Evolutionary conservation across 2,797 vertebrate genomes (phyloP).

Genomic region (Mallotus villosus): DNA sequence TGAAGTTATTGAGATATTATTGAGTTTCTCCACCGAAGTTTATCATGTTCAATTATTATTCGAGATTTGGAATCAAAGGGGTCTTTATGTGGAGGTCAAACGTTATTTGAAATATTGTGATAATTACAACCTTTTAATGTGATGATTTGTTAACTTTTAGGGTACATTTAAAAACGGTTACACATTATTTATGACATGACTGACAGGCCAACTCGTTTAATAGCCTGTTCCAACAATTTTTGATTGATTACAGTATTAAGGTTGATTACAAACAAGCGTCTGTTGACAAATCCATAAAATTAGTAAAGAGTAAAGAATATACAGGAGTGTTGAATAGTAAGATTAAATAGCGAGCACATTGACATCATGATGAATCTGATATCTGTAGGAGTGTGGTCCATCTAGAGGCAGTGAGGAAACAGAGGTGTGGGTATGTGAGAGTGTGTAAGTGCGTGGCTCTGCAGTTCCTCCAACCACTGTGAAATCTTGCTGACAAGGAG

Average conservation of each 20-base stretch:
- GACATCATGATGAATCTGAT: too few relatives aligned
- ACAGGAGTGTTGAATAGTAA: too few relatives aligned
- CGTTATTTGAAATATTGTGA: neutral
- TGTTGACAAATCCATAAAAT: too few relatives aligned
- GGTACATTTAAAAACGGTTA: neutral
- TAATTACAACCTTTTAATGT: neutral
- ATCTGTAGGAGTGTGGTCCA: too few relatives aligned
- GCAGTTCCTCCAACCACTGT: constrained; percentile 67
- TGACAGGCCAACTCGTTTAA: neutral
- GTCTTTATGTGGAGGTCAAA: neutral
- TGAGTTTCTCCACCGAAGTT: neutral
- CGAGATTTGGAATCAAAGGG: neutral
- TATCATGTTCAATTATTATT: neutral
- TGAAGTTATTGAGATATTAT: constrained; percentile 59
- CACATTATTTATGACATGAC: neutral
- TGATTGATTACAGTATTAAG: neutral
- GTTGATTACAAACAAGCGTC: too few relatives aligned
- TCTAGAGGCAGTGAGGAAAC: neutral
- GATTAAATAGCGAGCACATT: too few relatives aligned
- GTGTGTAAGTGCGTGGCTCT: constrained; percentile 31
- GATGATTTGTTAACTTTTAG: neutral
- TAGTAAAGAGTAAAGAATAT: too few relatives aligned
- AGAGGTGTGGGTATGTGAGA: constrained; percentile 26
- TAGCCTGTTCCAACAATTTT: neutral
- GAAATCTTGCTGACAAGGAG: constrained; percentile 83